Conservation (phyloP, 2,888 invertebrate genomes). For the Heliconius cydno region DNA sequence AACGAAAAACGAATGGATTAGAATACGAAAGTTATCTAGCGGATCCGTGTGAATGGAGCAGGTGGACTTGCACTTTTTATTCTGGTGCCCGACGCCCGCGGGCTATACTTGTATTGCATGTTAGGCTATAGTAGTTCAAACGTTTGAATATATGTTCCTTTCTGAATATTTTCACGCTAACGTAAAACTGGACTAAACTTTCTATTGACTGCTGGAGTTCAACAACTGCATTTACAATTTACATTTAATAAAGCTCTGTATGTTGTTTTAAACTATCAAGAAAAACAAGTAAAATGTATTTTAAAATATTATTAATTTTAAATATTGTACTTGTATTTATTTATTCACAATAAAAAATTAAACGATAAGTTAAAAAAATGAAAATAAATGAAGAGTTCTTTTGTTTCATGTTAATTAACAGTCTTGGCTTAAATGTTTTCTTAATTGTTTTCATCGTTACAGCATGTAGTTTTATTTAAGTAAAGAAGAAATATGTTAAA, state of each 20-base stretch:
- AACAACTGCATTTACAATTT: background rate
- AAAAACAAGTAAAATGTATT: too few species aligned
- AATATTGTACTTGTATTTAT: background rate
- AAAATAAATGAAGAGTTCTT: background rate
- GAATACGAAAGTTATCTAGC: slow-evolving; percentile 65
- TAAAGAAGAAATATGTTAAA: too few species aligned
- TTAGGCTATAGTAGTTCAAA: slow-evolving; percentile 47
- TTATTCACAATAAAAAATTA: background rate
- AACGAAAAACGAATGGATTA: slow-evolving; percentile 51
- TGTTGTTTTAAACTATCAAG: background rate
- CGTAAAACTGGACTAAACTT: slow-evolving; percentile 7
- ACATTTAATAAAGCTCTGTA: background rate
- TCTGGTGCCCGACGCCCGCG: slow-evolving; percentile 42
- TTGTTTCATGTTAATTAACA: background rate
- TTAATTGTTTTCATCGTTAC: slow-evolving; percentile 5
- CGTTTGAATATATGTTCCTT: slow-evolving; percentile 32
- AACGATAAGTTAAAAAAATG: background rate
- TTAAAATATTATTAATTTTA: background rate
- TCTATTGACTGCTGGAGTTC: slow-evolving; percentile 1
- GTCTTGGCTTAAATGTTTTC: background rate
- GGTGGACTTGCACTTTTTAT: slow-evolving; percentile 61
- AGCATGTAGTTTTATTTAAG: background rate
- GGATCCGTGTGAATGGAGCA: slow-evolving; percentile 69
- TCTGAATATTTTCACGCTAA: slow-evolving; percentile 4
- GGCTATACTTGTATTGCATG: slow-evolving; percentile 50